Base-by-base conservation (phyloP, 2,113 vertebrate species). In the Sus scrofa region DNA sequence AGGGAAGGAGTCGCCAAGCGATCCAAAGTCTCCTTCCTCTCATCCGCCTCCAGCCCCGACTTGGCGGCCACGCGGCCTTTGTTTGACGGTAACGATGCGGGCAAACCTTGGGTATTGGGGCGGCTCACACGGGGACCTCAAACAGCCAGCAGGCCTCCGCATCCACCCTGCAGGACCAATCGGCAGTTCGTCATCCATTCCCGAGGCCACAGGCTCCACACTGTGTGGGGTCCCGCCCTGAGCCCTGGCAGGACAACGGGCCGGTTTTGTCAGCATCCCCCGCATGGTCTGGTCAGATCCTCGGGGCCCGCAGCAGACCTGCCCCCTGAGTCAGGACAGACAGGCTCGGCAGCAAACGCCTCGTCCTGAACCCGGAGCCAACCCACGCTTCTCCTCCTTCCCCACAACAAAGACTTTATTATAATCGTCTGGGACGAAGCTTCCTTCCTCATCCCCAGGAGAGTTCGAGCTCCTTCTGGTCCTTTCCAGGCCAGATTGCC, bases 1-100 rank as follows among this genome's bases (percentile, higher is more conserved):
- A 94, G 98, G 97, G 97, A 97, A 98, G 92, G 97, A 98, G 97
- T 97, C 97, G 73, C 94, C 94, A 94, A 94, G 95, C 91, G 88
- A 97, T 96, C 96, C 90, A 6, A 44, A 30, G 1, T 2, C 68
- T 12, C 81, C 92, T 86, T 71, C 91, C 88, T 32, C 58, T 4
- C 0, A 30, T 18, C 20, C 11, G 10, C 26, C 74, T 22, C 67
- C 50, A 4, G 32, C 22, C 18, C 65, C 65, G 18, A 20, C 34
- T 24, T 1, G 81, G 82, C 26, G 2, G 39, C 19, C 44, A 14
- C 10, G 0, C 50, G 37, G 54, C 78, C 52, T 88, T 73, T n/a
- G 78, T 52, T 84, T 32, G 1, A 2, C 20, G 2, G 2, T 1
- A 30, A 26, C 5, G 19, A 75, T 0, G 1, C 56, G 68, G 34